These are phyloP conservation scores for Xylota segnis DNA, from an alignment of 2,888 invertebrate genomes.

Conservation along the genomic window DNA sequence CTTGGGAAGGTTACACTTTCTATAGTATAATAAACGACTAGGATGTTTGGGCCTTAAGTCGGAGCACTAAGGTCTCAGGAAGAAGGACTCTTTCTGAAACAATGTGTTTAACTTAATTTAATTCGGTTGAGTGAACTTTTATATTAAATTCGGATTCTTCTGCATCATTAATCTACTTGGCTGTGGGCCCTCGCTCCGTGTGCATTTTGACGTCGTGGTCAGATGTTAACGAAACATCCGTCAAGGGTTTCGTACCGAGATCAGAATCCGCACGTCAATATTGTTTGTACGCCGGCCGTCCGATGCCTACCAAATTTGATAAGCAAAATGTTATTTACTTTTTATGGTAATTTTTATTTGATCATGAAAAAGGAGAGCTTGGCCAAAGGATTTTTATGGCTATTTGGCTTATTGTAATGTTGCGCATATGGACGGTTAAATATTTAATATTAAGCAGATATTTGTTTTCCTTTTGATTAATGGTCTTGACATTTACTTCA, in stretches of 20 bases:
- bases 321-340: conserved; percentile 48
- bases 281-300: background rate
- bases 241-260: conserved; percentile 15
- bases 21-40: conserved; percentile 18
- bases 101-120: conserved; percentile 36
- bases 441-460: conserved; percentile 44
- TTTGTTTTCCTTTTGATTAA: conserved; percentile 48
- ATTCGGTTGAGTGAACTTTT: conserved; percentile 29
- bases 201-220: background rate
- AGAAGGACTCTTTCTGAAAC: conserved; percentile 14
- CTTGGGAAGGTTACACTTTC: background rate
- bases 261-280: conserved; percentile 21
- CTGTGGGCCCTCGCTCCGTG: background rate
- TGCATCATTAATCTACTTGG: conserved; percentile 33
- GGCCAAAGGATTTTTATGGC: conserved; percentile 41
- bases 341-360: conserved; percentile 60
- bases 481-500: conserved; percentile 42
- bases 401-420: conserved; percentile 45
- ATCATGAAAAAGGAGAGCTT: conserved; percentile 25
- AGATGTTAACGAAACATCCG: conserved; percentile 9
- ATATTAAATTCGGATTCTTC: conserved; percentile 27
- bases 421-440: conserved; percentile 38
- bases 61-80: background rate
- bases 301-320: conserved; percentile 41
- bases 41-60: background rate